Evolutionary conservation across 2,888 invertebrate genomes (phyloP), one percentile per base, ranked within the genome.

Genomic region (Rotaria sp.): DNA sequence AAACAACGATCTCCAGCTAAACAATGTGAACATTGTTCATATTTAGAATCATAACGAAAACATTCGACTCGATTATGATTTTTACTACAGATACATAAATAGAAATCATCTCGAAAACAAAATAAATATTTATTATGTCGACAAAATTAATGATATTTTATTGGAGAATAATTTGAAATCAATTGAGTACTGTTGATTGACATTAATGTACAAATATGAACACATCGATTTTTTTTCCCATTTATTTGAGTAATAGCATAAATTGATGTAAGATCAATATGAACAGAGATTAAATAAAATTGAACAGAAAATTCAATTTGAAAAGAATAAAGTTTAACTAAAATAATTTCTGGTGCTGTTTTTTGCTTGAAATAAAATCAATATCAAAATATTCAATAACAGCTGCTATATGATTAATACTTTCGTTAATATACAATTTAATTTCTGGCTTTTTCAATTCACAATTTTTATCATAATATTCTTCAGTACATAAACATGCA

Each of bases 301-400:
- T 75, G 11, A 21, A 15, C 21, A 15, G 74, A 15, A 10, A 1
- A 3, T 24, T 80, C 75, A 24, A 45, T 26, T 13, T 21, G 11
- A 45, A 24, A 26, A 45, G 75, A 45, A 80, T 45, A 80, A 10
- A 80, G 41, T 80, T 80, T 80, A 11, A 24, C 75, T 45, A 80
- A 26, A 80, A 80, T 24, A 24, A 80, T 80, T 45, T 45, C 45
- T 26, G 75, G 75, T 80, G 8, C 26, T 41, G 38, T 80, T 26
- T 41, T 38, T 26, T 45, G 41, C 1, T 38, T 5, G 41, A 45
- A 11, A 45, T 41, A 45, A 38, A 38, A 80, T 80, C 75, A 80
- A 80, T 80, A 45, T 80, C 38, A 80, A 80, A 45, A n/a, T 45
- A 80, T 80, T 80, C 45, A 24, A 80, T 45, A 24, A 80, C 75